A percentile compares a stretch with the other conserved stretches of the same genome.
phyloP scores from a whole-genome alignment of 1,140 invertebrate genomes.

The Vollenhovia emeryi region DNA sequence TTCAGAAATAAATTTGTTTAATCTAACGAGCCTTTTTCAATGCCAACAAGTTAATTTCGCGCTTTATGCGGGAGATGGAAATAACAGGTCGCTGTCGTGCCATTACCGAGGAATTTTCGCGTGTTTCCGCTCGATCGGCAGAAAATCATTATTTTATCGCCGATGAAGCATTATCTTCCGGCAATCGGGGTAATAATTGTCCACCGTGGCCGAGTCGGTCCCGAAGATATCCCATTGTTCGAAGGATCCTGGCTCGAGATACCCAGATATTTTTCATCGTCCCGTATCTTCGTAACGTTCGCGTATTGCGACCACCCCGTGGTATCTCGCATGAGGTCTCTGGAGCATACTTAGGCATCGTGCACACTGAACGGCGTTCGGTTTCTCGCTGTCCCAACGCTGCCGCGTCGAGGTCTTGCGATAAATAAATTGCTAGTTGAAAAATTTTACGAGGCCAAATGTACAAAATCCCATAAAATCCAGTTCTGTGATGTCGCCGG shows the following conservation, averaged over 20 bases:
- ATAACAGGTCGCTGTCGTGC: constrained; percentile 52
- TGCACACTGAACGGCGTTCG: constrained; percentile 69
- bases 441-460: too few species aligned
- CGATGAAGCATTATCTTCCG: constrained; percentile 74
- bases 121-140: constrained; percentile 63
- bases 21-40: constrained; percentile 56
- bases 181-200: constrained; percentile 77
- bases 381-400: background rate
- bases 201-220: constrained; percentile 67
- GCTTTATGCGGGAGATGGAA: constrained; percentile 48
- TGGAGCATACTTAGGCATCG: constrained; percentile 71
- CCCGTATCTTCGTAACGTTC: constrained; percentile 75
- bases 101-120: constrained; percentile 68
- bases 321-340: constrained; percentile 78
- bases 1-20: constrained; percentile 28
- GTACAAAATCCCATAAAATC: too few species aligned
- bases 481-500: too few species aligned
- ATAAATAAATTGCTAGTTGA: too few species aligned
- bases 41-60: constrained; percentile 17
- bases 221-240: constrained; percentile 79
- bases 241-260: constrained; percentile 77
- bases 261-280: constrained; percentile 79
- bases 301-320: constrained; percentile 78
- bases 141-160: constrained; percentile 74
- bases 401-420: background rate